phyloP scores from a whole-genome alignment of 2,797 vertebrate genomes.

The Mus minutoides region DNA sequence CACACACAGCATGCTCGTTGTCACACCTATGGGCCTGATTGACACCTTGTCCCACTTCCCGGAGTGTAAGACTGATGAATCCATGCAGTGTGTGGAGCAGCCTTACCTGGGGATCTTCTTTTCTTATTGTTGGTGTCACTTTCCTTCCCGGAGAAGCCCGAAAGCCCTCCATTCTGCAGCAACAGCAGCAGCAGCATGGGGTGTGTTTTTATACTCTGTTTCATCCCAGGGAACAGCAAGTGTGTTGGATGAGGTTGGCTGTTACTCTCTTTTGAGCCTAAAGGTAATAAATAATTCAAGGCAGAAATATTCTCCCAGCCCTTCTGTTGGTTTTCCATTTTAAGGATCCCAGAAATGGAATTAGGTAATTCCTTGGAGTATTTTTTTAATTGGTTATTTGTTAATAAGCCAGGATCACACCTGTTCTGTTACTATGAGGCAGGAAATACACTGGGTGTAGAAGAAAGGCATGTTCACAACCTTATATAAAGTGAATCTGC shows the following conservation, averaged over 20 bases:
- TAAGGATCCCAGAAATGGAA: background rate
- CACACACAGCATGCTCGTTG: accelerated
- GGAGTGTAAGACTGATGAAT: background rate
- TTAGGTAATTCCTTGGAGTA: background rate
- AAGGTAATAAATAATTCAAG: background rate
- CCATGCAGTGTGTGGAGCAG: background rate
- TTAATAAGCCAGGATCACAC: background rate
- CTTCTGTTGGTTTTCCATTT: background rate
- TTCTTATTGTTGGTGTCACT: background rate
- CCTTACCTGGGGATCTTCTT: background rate
- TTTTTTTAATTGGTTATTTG: background rate
- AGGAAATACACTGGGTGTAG: accelerated
- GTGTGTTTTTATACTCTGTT: background rate
- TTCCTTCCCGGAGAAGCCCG: background rate
- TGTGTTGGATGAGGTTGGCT: background rate
- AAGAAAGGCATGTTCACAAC: background rate
- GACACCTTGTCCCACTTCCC: background rate
- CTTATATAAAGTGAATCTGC: background rate
- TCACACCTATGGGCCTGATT: background rate
- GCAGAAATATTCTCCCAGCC: background rate
- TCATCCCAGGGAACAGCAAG: background rate
- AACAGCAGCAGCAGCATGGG: background rate
- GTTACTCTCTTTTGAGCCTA: background rate
- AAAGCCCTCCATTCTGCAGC: background rate
- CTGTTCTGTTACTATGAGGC: background rate